Conservation (phyloP, 2,797 vertebrate genomes). For the Ambastaia sidthimunki region DNA sequence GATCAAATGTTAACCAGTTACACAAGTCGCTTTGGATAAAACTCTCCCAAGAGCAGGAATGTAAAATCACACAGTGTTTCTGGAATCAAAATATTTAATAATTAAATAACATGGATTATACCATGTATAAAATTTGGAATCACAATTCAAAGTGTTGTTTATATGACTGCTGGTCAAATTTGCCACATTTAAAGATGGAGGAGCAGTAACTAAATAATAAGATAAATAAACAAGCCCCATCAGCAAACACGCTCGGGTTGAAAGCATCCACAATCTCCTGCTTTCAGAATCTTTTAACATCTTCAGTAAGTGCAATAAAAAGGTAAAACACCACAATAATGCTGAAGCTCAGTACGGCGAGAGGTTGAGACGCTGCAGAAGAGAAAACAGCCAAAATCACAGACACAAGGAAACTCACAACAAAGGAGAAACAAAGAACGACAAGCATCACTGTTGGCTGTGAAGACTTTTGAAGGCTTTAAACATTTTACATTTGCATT, state of each 20-base stretch:
- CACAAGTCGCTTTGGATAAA: too few species aligned
- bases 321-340: conserved; percentile 85
- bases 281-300: conserved; percentile 73
- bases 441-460: conserved; percentile 85
- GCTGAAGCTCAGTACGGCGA: conserved; percentile 71
- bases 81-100: conserved; percentile 99
- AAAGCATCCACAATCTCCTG: conserved; percentile 10
- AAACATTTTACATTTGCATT: conserved; percentile 67
- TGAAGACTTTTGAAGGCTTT: conserved; percentile 70
- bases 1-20: too few species aligned
- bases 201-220: conserved; percentile 82
- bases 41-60: neutral
- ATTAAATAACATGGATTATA: conserved; percentile 94
- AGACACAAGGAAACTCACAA: conserved; percentile 63
- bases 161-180: conserved; percentile 81
- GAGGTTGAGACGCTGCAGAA: conserved; percentile 38
- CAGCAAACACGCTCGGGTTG: conserved; percentile 65
- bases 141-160: conserved; percentile 96
- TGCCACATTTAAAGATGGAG: conserved; percentile 86
- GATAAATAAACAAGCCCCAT: conserved; percentile 50
- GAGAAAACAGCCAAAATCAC: conserved; percentile 84
- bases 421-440: too few species aligned
- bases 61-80: conserved; percentile 62
- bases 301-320: conserved; percentile 86
- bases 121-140: conserved; percentile 99